Evolutionary conservation across 2,888 invertebrate species (phyloP), one percentile per base, ranked within the genome.

Genomic region (Plagodis pulveraria): DNA sequence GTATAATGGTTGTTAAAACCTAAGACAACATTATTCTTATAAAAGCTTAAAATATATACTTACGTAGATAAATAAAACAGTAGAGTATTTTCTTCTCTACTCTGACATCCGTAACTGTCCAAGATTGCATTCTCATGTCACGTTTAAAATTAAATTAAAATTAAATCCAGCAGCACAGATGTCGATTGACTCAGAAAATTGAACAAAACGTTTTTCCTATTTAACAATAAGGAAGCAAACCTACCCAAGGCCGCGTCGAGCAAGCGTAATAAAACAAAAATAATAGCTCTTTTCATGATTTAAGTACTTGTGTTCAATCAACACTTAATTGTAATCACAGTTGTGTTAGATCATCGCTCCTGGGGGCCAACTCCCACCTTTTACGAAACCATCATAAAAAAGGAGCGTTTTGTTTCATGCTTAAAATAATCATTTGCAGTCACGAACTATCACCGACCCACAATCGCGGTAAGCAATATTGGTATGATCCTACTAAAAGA

Each of bases 171-270:
- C 41, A 42, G 10, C 12, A 6, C 40, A 40, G 40, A 40, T 8
- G 8, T 7, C 36, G 64, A 69, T 63, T 63, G 44, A 47, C 40
- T 61, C 60, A 56, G 56, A 56, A 61, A 56, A 50, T 35, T 41
- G 40, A 67, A 65, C 65, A 68, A 69, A 66, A 66, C 64, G 51
- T 63, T 74, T 56, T 60, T 69, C 62, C 56, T 64, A 49, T 36
- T 51, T 48, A 41, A 53, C 67, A 62, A 63, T 62, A 62, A 71
- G 78, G 76, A 77, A 77, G 73, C 72, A 43, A 42, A 65, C 65
- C 69, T 54, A 38, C 47, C 54, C 69, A 74, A 67, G 70, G 62
- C 47, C 34, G 58, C 49, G 47, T 60, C 63, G 47, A 51, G 68
- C 69, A 75, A 69, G 66, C 58, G 54, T 55, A 65, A 65, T 63